Percentiles rank a stretch among this genome's conserved stretches.
Conservation (phyloP, 2,797 vertebrate species). For the Pantherophis alleghaniensis region DNA sequence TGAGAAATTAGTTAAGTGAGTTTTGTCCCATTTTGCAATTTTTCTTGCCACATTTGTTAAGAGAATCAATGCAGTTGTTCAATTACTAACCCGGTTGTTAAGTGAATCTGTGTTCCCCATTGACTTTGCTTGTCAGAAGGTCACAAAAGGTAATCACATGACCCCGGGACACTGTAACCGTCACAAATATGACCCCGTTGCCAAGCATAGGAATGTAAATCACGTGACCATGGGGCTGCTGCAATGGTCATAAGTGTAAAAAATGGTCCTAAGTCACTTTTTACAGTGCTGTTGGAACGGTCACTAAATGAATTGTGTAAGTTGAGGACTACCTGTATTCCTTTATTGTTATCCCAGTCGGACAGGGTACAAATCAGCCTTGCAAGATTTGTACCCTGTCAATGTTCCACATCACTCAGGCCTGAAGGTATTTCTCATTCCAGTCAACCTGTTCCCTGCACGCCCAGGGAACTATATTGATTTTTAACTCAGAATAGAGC, state of each 20-base stretch:
- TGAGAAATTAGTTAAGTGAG: neutral
- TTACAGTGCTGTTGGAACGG: neutral
- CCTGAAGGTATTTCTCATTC: slow-evolving; percentile 6
- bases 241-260: neutral
- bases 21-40: neutral
- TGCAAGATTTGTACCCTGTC: slow-evolving; percentile 7
- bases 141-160: neutral
- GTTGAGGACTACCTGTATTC: slow-evolving; percentile 13
- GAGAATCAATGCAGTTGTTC: neutral
- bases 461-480: neutral
- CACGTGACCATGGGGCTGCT: neutral
- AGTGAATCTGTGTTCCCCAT: neutral
- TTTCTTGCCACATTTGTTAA: neutral
- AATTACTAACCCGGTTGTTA: too few species aligned
- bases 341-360: slow-evolving; percentile 4
- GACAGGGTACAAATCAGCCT: slow-evolving; percentile 2
- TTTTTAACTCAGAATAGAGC: slow-evolving; percentile 36
- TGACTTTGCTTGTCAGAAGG: neutral
- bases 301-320: neutral
- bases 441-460: slow-evolving; percentile 1
- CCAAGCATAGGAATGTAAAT: neutral
- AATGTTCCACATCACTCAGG: neutral
- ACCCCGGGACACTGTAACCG: neutral
- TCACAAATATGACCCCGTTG: neutral
- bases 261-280: neutral